These are phyloP conservation scores for Okapia johnstoni DNA, from an alignment of 2,113 vertebrate species.

Conservation along the genomic window DNA sequence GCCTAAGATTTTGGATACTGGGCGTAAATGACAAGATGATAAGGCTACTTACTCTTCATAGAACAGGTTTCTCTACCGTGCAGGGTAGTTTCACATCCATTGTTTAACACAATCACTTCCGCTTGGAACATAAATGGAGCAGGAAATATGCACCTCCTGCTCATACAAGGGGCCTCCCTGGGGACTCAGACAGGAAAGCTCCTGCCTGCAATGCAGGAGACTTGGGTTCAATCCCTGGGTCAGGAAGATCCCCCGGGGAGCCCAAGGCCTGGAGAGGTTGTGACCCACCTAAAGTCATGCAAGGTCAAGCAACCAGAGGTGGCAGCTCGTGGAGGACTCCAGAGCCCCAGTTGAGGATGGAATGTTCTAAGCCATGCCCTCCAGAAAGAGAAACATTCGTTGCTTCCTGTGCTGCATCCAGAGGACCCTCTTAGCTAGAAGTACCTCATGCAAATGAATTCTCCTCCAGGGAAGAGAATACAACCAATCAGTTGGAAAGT, in stretches of 20 bases:
- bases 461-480: slow-evolving; percentile 24
- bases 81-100: background rate
- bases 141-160: background rate
- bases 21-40: background rate
- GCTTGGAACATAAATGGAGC: background rate
- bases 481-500: background rate
- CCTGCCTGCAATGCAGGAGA: rapidly evolving
- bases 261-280: background rate
- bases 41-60: background rate
- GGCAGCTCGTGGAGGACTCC: background rate
- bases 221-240: background rate
- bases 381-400: background rate
- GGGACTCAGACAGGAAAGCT: background rate
- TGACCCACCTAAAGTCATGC: background rate
- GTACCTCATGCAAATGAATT: slow-evolving; percentile 39
- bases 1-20: background rate
- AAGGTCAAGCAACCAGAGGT: background rate
- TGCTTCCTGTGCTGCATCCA: background rate
- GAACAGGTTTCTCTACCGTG: background rate
- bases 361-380: background rate
- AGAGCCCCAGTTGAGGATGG: background rate
- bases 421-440: slow-evolving; percentile 17
- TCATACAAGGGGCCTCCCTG: background rate
- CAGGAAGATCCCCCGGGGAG: background rate
- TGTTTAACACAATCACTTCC: background rate